Evolutionary conservation across 2,797 vertebrate species (phyloP).

Genomic region (Neosilurus mollespiculum): DNA sequence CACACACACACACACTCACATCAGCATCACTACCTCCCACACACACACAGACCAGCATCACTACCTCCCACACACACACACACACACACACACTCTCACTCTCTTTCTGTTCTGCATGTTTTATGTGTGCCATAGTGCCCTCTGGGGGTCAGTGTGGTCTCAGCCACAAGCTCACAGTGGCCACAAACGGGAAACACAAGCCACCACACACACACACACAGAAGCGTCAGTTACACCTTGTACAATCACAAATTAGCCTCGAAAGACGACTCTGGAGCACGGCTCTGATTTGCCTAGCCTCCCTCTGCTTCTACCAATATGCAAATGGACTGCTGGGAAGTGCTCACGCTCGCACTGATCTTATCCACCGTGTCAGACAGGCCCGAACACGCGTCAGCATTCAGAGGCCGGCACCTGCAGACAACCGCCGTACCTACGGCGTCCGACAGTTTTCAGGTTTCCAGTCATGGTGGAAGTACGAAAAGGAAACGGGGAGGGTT

Average conservation of each 20-base stretch:
- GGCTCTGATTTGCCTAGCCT: slow-evolving; percentile 54
- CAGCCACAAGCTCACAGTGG: slow-evolving; percentile 13
- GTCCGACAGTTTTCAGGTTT: background rate
- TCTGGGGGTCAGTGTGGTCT: slow-evolving; percentile 31
- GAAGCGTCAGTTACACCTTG: slow-evolving; percentile 48
- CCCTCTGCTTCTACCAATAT: slow-evolving; percentile 44
- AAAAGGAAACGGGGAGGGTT: background rate
- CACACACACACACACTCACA: background rate
- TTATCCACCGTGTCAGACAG: slow-evolving; percentile 47
- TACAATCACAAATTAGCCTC: slow-evolving; percentile 40
- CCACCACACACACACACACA: slow-evolving; percentile 30
- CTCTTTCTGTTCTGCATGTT: too few relatives aligned
- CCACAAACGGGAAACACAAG: slow-evolving; percentile 53
- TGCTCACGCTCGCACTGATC: slow-evolving; percentile 27
- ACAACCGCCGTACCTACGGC: background rate
- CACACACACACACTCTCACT: background rate
- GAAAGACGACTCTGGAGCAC: slow-evolving; percentile 14
- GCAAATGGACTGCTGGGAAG: slow-evolving; percentile 45
- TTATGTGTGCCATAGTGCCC: slow-evolving; percentile 35
- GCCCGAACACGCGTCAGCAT: slow-evolving; percentile 49
- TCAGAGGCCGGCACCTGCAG: slow-evolving; percentile 44
- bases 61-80: background rate
- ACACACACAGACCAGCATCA: too few relatives aligned
- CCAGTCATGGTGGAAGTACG: background rate
- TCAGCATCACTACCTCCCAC: too few relatives aligned